phyloP scores from a whole-genome alignment of 2,113 vertebrate genomes.

The Lipophrys pholis region DNA sequence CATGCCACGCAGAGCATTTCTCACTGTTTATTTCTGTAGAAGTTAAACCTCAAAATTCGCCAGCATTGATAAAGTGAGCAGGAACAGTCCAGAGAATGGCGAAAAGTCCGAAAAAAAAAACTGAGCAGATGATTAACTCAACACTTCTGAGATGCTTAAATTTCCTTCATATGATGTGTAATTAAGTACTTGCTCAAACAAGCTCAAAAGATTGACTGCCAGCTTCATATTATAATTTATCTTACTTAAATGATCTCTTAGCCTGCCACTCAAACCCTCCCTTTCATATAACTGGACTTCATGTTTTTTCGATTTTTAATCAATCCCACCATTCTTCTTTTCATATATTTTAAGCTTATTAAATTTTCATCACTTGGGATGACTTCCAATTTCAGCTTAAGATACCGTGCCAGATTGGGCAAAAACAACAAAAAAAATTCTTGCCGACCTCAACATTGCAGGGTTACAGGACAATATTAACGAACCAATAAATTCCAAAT shows the following conservation, averaged over 20 bases:
- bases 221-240: no score
- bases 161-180: neutral
- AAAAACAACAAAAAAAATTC: no score
- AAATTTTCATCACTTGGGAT: no score
- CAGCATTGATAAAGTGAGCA: neutral
- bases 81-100: neutral
- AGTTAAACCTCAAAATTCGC: neutral
- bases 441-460: no score
- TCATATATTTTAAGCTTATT: neutral
- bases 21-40: neutral
- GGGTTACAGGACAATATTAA: no score
- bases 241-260: no score
- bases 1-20: neutral
- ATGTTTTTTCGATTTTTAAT: neutral
- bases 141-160: constrained; percentile 2
- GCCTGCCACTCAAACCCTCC: no score
- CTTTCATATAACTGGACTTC: no score
- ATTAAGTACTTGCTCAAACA: constrained; percentile 4
- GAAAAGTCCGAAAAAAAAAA: neutral
- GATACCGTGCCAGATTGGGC: no score
- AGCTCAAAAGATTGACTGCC: no score
- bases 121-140: neutral
- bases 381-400: no score
- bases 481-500: no score
- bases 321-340: constrained; percentile 11